phyloP scores from a whole-genome alignment of 2,797 vertebrate species.

The Phoebastria nigripes region DNA sequence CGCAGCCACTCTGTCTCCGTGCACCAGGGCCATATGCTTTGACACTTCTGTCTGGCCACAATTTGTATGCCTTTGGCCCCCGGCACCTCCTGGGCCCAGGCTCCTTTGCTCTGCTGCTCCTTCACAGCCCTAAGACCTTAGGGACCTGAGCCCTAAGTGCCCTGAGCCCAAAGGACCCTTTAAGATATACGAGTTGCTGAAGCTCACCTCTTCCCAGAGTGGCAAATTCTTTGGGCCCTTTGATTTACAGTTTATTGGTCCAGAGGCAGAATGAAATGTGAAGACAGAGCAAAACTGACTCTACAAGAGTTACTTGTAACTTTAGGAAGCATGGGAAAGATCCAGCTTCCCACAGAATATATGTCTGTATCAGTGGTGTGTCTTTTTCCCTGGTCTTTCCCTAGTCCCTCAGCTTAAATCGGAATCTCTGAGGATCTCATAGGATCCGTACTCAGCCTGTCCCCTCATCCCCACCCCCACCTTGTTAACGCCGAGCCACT shows the following conservation, averaged over 20 bases:
- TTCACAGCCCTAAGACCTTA: not conserved
- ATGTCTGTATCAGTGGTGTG: rapidly evolving
- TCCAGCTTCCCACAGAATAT: not conserved
- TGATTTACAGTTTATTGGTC: not conserved
- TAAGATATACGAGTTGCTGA: not conserved
- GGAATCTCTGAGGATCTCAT: not conserved
- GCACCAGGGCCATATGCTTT: not conserved
- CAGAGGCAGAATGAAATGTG: not conserved
- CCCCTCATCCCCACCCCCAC: not conserved
- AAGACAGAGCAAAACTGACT: not conserved
- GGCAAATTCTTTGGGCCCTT: not conserved
- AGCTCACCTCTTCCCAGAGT: not conserved
- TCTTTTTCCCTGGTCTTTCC: not conserved
- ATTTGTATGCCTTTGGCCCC: not conserved
- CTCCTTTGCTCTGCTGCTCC: not conserved
- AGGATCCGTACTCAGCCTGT: not conserved
- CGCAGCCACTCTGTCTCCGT: rapidly evolving
- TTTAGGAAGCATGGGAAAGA: not conserved
- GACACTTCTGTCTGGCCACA: not conserved
- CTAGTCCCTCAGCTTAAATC: not conserved
- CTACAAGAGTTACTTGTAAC: rapidly evolving
- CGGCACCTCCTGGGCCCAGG: not conserved
- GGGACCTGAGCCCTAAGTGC: not conserved
- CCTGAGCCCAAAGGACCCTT: not conserved
- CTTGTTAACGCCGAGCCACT: not conserved